These are phyloP conservation scores for Condylura cristata DNA, from an alignment of 2,113 vertebrate genomes.

Conservation along the genomic window DNA sequence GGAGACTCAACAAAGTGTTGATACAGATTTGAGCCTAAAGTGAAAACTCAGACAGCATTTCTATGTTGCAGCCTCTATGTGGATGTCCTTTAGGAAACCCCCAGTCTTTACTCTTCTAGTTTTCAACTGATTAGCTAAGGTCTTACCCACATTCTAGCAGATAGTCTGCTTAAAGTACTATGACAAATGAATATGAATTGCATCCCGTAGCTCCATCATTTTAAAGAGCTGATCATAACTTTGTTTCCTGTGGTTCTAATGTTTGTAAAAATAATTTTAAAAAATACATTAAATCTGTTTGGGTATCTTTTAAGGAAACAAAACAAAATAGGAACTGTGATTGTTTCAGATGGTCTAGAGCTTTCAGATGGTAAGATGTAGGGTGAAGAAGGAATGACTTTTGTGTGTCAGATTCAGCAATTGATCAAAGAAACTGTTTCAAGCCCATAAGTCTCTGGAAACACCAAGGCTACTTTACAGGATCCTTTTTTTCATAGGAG, in stretches of 20 bases:
- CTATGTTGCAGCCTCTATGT: neutral
- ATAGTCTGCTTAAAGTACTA: neutral
- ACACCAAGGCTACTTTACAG: neutral
- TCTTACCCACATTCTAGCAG: neutral
- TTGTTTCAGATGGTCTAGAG: neutral
- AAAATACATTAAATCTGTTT: neutral
- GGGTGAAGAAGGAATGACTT: neutral
- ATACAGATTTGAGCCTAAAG: neutral
- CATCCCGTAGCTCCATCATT: neutral
- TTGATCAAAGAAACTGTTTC: neutral
- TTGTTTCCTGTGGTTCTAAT: neutral
- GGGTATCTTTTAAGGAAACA: slow-evolving; percentile 3
- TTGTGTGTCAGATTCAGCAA: neutral
- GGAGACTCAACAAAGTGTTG: neutral
- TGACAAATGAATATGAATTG: neutral
- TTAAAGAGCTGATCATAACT: slow-evolving; percentile 36
- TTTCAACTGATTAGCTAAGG: neutral
- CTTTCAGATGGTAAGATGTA: neutral
- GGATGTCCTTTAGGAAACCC: neutral
- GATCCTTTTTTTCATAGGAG: neutral
- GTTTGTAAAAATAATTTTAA: neutral
- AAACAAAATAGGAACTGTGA: neutral
- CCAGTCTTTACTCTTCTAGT: neutral
- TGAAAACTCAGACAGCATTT: neutral
- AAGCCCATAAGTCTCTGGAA: neutral